Base-by-base conservation (phyloP, 92 coral and sea anemone genomes). In the Pocillopora meandrina region DNA sequence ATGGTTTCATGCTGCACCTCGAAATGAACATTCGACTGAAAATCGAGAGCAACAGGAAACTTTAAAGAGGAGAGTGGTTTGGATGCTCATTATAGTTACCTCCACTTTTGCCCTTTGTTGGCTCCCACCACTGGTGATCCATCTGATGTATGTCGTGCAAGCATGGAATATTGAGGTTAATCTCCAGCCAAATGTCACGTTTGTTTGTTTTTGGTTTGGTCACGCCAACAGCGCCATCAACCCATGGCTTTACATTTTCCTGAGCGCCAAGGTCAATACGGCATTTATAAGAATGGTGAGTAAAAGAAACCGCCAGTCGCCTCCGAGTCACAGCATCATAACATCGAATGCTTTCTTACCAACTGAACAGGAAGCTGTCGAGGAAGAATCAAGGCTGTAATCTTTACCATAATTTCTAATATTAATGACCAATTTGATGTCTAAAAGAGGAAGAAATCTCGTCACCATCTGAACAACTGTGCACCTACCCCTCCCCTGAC, bases 221-320 rank as follows among this genome's bases (percentile, higher is more conserved):
- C 88, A 90, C 74, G 90, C 86, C 2, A 87, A 90, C 74, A 87
- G 91, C 12, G 90, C 93, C 26, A 79, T 90, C 56, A 90, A 90
- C 60, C 93, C 93, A 14, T 87, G 88, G 33, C 81, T 90, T 21
- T 90, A 90, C 81, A 83, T 90, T 33, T 55, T 75, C 15, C 55
- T 90, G 23, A 90, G 84, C 71, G 79, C 81, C 49, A 90, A 87
- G 86, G 79, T 90, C 26, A 76, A 79, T 67, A 61, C 58, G 21
- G 90, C 87, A 7, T 90, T 90, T n/a, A 16, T 18, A 26, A 87
- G 80, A 8, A 72, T 72, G 58, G 18, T 47, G 19, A 26, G 10
- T 19, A 65, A 0, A 42, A 5, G 5, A 42, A 42, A 2, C 49
- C 49, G 49, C 49, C 49, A 42, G 49, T 42, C 49, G 49, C 49